A percentile compares a stretch with the other conserved stretches of the same genome.
Conservation (phyloP, 2,888 invertebrate species). For the Tolmerus cingulatus region DNA sequence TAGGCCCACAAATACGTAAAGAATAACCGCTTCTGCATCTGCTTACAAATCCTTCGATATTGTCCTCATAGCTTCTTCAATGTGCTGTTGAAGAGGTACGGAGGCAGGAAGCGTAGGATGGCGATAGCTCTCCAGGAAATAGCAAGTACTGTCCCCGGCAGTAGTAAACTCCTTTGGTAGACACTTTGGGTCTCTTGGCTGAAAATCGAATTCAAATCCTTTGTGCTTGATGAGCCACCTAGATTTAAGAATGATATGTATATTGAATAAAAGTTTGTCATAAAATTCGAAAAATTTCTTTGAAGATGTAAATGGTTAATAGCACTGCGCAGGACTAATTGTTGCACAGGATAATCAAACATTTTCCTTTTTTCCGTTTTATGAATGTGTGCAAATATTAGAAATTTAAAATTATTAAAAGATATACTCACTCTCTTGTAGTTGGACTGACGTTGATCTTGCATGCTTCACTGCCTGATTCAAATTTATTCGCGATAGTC, state of each 20-base stretch:
- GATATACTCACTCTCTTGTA: slow-evolving; percentile 80
- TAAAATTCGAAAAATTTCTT: neutral
- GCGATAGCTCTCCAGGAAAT: slow-evolving; percentile 82
- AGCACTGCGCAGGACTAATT: too few species aligned
- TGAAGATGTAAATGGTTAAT: too few species aligned
- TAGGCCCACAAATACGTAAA: neutral
- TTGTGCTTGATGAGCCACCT: slow-evolving; percentile 80
- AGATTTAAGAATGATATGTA: slow-evolving; percentile 47
- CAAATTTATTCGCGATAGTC: slow-evolving; percentile 94
- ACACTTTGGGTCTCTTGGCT: slow-evolving; percentile 76
- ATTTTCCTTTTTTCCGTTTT: too few species aligned
- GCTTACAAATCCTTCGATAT: slow-evolving; percentile 51
- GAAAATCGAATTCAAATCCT: slow-evolving; percentile 75
- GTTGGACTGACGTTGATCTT: slow-evolving; percentile 93
- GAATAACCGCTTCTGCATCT: neutral
- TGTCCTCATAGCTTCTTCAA: slow-evolving; percentile 60
- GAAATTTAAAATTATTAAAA: neutral
- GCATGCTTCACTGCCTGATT: slow-evolving; percentile 90
- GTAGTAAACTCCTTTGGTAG: slow-evolving; percentile 86
- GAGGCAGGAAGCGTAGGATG: slow-evolving; percentile 72
- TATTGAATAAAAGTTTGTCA: neutral
- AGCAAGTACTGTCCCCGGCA: slow-evolving; percentile 78
- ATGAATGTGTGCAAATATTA: too few species aligned
- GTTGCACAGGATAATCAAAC: too few species aligned
- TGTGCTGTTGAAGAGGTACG: slow-evolving; percentile 64